Evolutionary conservation across 1,140 invertebrate species (phyloP).

Genomic region (Leptinotarsa defecta): DNA sequence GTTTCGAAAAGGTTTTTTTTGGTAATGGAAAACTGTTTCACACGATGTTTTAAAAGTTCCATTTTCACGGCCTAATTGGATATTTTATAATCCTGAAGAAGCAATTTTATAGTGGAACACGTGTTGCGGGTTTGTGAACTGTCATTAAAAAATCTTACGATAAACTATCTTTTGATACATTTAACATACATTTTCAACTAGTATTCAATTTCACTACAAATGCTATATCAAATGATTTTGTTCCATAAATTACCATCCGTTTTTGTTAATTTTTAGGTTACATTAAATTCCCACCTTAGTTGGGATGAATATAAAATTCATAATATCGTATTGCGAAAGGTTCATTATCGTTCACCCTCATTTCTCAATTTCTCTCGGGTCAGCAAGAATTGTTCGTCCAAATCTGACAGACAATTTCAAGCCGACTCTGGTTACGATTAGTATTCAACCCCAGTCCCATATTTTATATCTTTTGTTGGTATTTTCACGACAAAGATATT

Average conservation of each 20-base stretch:
- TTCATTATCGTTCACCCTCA: background rate
- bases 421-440: constrained; percentile 33
- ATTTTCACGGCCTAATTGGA: too few species aligned
- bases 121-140: background rate
- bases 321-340: background rate
- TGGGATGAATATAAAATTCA: background rate
- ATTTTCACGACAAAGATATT: constrained; percentile 48
- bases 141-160: background rate
- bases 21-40: too few species aligned
- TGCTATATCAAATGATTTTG: background rate
- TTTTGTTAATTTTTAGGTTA: background rate
- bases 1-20: too few species aligned
- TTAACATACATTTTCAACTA: background rate
- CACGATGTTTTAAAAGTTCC: too few species aligned
- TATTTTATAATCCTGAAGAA: too few species aligned
- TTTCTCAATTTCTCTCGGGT: background rate
- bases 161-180: background rate
- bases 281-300: background rate
- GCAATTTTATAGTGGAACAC: too few species aligned
- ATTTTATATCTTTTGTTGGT: constrained; percentile 51
- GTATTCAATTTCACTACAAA: background rate
- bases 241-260: background rate
- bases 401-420: background rate
- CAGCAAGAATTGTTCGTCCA: background rate
- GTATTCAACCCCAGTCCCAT: constrained; percentile 47